These are phyloP conservation scores for Helostoma temminkii DNA, from an alignment of 2,797 vertebrate genomes.

Conservation along the genomic window DNA sequence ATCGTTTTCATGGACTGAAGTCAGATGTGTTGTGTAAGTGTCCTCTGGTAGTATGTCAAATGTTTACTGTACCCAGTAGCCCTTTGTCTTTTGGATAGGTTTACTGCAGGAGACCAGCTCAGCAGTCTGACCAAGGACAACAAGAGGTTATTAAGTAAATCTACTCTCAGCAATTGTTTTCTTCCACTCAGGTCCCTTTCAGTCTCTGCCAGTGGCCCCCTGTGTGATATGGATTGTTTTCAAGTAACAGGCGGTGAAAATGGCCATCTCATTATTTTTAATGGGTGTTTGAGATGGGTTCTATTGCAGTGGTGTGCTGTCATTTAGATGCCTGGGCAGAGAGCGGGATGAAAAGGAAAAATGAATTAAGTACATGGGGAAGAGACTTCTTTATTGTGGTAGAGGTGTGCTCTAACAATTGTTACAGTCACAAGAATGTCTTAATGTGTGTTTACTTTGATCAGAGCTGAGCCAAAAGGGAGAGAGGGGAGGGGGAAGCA, in stretches of 20 bases:
- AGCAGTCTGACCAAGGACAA: slow-evolving; percentile 71
- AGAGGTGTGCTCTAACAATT: slow-evolving; percentile 32
- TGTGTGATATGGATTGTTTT: slow-evolving; percentile 81
- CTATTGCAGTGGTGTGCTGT: slow-evolving; percentile 63
- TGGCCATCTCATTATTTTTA: slow-evolving; percentile 85
- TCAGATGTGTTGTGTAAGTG: slow-evolving; percentile 1
- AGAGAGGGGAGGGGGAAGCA: neutral
- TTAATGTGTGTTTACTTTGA: slow-evolving; percentile 68
- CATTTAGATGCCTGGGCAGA: slow-evolving; percentile 68
- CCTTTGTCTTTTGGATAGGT: slow-evolving; percentile 34
- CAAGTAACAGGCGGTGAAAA: slow-evolving; percentile 80
- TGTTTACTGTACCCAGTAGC: slow-evolving; percentile 25
- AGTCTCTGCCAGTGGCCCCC: slow-evolving; percentile 54
- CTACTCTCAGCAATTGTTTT: slow-evolving; percentile 69
- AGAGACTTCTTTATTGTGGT: slow-evolving; percentile 39
- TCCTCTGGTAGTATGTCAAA: neutral
- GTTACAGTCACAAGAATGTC: slow-evolving; percentile 35
- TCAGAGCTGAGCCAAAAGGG: slow-evolving; percentile 19
- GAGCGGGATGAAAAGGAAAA: slow-evolving; percentile 67
- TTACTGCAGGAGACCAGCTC: slow-evolving; percentile 59
- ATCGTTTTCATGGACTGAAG: neutral
- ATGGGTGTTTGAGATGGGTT: slow-evolving; percentile 80
- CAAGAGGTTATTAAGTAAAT: slow-evolving; percentile 79
- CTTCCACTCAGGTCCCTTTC: slow-evolving; percentile 61
- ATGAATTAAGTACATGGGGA: slow-evolving; percentile 47